phyloP scores from a whole-genome alignment of 2,888 invertebrate species.

The Monopis laevigella region DNA sequence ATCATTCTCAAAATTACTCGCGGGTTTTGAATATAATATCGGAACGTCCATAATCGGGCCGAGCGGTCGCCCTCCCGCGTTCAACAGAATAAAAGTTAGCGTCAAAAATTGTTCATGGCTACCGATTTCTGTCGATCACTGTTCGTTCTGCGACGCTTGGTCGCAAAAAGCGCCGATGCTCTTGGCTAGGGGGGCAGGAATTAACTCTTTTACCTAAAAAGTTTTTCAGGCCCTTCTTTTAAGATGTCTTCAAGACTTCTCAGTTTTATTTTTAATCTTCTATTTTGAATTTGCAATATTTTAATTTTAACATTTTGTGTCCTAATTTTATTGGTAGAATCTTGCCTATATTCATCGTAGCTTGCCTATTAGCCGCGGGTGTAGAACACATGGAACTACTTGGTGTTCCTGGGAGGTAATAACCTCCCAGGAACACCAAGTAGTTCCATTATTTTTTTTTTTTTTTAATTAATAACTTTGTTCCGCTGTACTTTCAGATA shows the following conservation, averaged over 20 bases:
- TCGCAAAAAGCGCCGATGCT: too few relatives aligned
- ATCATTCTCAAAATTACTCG: too few relatives aligned
- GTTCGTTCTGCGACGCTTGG: too few relatives aligned
- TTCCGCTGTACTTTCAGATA: neutral
- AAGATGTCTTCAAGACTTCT: neutral
- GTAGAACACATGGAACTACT: neutral
- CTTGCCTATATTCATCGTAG: too few relatives aligned
- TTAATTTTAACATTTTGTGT: neutral
- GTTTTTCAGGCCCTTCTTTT: neutral
- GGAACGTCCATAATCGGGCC: too few relatives aligned
- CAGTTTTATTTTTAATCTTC: neutral
- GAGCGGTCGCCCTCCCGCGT: too few relatives aligned
- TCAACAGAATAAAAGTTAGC: too few relatives aligned
- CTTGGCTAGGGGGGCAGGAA: too few relatives aligned
- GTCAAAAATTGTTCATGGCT: too few relatives aligned
- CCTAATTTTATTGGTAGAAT: neutral
- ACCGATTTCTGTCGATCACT: too few relatives aligned
- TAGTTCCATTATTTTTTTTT: neutral
- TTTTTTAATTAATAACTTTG: neutral
- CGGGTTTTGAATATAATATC: too few relatives aligned
- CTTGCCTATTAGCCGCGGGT: neutral
- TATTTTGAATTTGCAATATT: neutral
- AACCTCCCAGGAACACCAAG: too few relatives aligned
- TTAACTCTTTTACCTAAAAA: neutral
- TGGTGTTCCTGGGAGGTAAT: neutral